Evolutionary conservation across 2,888 invertebrate species (phyloP).

Genomic region (Dyspetes luteomarginatus): DNA sequence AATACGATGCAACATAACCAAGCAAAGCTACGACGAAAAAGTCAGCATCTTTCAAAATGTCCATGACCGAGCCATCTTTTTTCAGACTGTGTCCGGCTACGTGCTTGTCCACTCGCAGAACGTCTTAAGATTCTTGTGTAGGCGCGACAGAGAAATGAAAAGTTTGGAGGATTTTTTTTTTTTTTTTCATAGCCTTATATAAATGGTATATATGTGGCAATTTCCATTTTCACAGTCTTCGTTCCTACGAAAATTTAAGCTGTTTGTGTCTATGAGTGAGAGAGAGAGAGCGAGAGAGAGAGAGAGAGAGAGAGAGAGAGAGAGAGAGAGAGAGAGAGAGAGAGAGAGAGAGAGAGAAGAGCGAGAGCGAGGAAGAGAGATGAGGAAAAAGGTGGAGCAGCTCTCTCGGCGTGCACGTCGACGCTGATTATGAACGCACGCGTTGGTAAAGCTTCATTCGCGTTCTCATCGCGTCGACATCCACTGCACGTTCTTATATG

Average conservation of each 20-base stretch:
- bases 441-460: conserved; percentile 69
- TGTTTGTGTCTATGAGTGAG: conserved; percentile 23
- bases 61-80: no score
- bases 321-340: conserved; percentile 36
- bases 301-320: conserved; percentile 27
- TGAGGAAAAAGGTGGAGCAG: conserved; percentile 74
- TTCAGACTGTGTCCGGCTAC: conserved; percentile 44
- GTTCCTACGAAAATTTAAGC: conserved; percentile 41
- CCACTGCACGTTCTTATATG: conserved; percentile 67
- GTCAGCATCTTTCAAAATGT: conserved; percentile 24
- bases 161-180: conserved; percentile 18
- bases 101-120: conserved; percentile 51
- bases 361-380: conserved; percentile 34
- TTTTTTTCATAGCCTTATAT: conserved; percentile 13
- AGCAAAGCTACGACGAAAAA: conserved; percentile 18
- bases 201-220: conserved; percentile 16
- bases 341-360: conserved; percentile 33
- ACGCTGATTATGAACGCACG: conserved; percentile 77
- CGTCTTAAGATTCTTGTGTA: conserved; percentile 46
- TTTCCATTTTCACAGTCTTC: conserved; percentile 22
- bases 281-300: conserved; percentile 38
- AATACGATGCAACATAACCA: not conserved
- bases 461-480: conserved; percentile 46
- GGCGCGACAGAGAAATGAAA: conserved; percentile 20
- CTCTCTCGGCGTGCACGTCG: conserved; percentile 74